A percentile compares a stretch with the other conserved stretches of the same genome.
phyloP scores from a whole-genome alignment of 1,140 invertebrate genomes.

The Drosophila subpulchrella region DNA sequence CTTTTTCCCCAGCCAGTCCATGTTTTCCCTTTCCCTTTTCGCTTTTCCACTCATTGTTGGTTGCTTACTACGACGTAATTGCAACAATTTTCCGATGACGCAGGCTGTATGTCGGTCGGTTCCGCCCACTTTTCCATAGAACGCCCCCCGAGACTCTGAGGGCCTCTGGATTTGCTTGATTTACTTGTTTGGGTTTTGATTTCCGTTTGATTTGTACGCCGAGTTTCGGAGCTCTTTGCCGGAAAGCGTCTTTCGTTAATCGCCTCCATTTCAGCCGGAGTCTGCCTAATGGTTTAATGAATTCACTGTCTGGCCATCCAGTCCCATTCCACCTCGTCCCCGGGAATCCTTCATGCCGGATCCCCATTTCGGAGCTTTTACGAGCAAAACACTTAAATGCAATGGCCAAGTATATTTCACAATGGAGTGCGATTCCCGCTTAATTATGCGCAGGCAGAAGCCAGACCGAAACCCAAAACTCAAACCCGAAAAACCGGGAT shows the following conservation, averaged over 20 bases:
- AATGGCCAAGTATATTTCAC: slow-evolving; percentile 51
- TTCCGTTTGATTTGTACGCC: slow-evolving; percentile 56
- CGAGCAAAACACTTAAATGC: slow-evolving; percentile 59
- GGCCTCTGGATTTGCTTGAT: slow-evolving; percentile 44
- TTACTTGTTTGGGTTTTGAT: slow-evolving; percentile 64
- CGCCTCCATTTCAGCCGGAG: slow-evolving; percentile 31
- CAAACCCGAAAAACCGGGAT: slow-evolving; percentile 6
- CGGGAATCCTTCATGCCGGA: slow-evolving; percentile 1
- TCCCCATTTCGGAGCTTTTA: slow-evolving; percentile 25
- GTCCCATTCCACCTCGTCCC: neutral
- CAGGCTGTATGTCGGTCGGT: slow-evolving; percentile 23
- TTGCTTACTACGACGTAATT: slow-evolving; percentile 66
- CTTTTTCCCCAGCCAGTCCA: neutral
- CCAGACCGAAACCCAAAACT: slow-evolving; percentile 12
- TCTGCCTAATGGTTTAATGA: slow-evolving; percentile 66
- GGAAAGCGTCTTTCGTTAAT: slow-evolving; percentile 51
- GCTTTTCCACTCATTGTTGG: slow-evolving; percentile 36
- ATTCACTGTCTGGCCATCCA: slow-evolving; percentile 38
- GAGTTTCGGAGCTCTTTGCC: slow-evolving; percentile 12
- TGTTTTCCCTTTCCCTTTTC: slow-evolving; percentile 1
- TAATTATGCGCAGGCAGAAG: slow-evolving; percentile 69
- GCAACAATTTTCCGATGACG: slow-evolving; percentile 70
- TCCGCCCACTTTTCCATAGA: neutral
- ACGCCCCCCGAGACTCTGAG: slow-evolving; percentile 2
- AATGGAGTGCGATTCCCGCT: slow-evolving; percentile 53